Percentiles rank a stretch among this genome's conserved stretches.
These are phyloP conservation scores for Eupithecia exiguata DNA, from an alignment of 2,888 invertebrate species.

Conservation along the genomic window DNA sequence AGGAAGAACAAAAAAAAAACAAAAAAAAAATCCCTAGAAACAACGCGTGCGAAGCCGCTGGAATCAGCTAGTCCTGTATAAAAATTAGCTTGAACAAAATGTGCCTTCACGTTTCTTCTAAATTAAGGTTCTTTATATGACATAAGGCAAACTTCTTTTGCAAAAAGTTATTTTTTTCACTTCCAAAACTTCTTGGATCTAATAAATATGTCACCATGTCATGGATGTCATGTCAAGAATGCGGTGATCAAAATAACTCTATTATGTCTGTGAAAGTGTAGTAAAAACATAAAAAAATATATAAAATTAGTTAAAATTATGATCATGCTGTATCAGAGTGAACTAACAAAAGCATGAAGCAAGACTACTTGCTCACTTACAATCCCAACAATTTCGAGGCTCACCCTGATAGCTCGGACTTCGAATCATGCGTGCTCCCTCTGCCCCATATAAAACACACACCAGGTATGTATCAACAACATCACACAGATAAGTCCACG, in stretches of 20 bases:
- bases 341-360: slow-evolving; percentile 2
- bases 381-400: background rate
- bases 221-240: background rate
- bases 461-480: background rate
- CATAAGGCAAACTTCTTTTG: background rate
- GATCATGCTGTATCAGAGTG: background rate
- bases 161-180: background rate
- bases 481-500: background rate
- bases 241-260: background rate
- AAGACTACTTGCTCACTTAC: slow-evolving; percentile 4
- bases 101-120: background rate
- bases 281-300: background rate
- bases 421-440: background rate
- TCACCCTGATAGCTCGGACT: slow-evolving; percentile 4
- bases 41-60: no score
- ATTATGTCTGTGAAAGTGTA: background rate
- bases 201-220: background rate
- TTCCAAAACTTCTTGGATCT: background rate
- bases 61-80: no score
- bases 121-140: background rate
- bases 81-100: no score
- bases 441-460: background rate
- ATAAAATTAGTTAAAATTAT: background rate
- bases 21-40: no score
- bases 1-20: no score